Evolutionary conservation across 2,113 vertebrate species (phyloP).

Genomic region (Falco punctatus): DNA sequence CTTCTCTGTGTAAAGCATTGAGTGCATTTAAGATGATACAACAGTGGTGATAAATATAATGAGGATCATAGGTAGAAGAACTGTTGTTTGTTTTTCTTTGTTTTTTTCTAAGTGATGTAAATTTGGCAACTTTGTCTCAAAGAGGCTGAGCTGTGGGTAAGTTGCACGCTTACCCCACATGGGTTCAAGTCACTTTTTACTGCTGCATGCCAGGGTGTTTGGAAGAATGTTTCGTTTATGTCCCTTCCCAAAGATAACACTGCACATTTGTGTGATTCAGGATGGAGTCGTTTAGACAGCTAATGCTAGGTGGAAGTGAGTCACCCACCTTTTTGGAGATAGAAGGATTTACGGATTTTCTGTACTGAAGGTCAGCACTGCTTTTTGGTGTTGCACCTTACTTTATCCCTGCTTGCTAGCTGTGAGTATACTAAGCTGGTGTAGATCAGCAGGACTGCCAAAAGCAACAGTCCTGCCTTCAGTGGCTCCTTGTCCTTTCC

Average conservation of each 20-base stretch:
- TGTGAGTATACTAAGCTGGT: not conserved
- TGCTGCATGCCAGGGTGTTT: not conserved
- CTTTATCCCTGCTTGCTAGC: not conserved
- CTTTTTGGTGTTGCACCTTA: not conserved
- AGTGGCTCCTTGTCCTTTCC: not conserved
- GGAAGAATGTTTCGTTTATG: not conserved
- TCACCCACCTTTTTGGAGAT: fast-evolving
- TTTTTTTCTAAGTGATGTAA: not conserved
- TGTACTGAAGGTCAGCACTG: not conserved
- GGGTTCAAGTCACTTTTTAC: not conserved
- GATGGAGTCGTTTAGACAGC: not conserved
- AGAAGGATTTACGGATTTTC: not conserved
- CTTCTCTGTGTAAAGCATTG: not conserved
- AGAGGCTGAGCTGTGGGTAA: not conserved
- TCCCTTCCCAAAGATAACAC: not conserved
- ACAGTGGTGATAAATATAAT: not conserved
- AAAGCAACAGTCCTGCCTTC: not conserved
- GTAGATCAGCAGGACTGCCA: not conserved
- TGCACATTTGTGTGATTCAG: not conserved
- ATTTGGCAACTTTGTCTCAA: not conserved
- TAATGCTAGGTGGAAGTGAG: not conserved
- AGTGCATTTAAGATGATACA: not conserved
- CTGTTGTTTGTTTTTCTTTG: not conserved
- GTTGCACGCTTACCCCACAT: fast-evolving
- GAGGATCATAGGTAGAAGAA: not conserved